Percentiles rank a stretch among this genome's conserved stretches.
Conservation (phyloP, 2,888 invertebrate species). For the Volucella bombylans region DNA sequence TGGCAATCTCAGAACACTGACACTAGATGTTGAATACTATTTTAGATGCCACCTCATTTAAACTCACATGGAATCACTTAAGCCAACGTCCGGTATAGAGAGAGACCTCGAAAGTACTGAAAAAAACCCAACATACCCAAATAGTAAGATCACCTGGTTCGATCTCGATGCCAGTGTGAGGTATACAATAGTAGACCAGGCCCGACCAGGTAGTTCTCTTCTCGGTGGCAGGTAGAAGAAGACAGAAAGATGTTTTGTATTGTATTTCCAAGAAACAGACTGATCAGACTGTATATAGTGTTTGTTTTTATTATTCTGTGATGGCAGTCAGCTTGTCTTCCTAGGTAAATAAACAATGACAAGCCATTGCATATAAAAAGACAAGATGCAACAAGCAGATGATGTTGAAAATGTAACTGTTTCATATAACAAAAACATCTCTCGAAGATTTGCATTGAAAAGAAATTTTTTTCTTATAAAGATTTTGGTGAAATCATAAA, state of each 20-base stretch:
- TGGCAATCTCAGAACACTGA: slow-evolving; percentile 28
- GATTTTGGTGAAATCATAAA: no score
- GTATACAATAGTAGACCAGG: not conserved
- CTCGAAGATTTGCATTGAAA: no score
- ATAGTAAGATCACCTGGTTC: slow-evolving; percentile 59
- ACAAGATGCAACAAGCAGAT: no score
- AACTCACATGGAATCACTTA: not conserved
- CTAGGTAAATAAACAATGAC: not conserved
- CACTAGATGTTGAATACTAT: slow-evolving; percentile 7
- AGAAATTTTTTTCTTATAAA: no score
- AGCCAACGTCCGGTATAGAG: slow-evolving; percentile 52
- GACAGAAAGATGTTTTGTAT: not conserved
- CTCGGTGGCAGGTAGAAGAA: not conserved
- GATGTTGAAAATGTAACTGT: no score
- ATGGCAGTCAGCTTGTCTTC: not conserved
- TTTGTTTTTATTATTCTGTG: slow-evolving; percentile 1
- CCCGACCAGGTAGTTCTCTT: slow-evolving; percentile 7
- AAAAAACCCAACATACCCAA: slow-evolving; percentile 45
- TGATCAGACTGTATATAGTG: not conserved
- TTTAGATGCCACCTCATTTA: slow-evolving; percentile 44
- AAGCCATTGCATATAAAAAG: not conserved
- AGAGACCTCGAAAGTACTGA: slow-evolving; percentile 63
- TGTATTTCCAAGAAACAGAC: not conserved
- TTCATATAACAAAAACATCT: no score
- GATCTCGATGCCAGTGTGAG: not conserved